Evolutionary conservation across 2,113 vertebrate species (phyloP), one percentile per base, ranked within the genome.

Genomic region (Percina caprodes): DNA sequence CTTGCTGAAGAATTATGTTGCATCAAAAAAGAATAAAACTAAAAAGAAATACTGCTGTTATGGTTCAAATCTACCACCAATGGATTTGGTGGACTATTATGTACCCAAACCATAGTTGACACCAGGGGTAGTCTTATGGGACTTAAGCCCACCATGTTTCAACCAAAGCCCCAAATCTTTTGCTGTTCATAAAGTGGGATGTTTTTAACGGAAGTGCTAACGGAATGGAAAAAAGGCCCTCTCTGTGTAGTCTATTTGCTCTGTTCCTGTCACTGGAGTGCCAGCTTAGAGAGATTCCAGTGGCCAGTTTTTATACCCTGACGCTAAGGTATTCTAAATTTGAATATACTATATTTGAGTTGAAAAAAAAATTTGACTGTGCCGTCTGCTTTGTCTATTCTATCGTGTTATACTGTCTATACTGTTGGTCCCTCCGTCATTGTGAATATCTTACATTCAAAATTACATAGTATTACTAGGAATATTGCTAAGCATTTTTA

Each of bases 401-500:
- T 35, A 35, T 35, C 33, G 6, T 35, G 33, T n/a, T n/a, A n/a
- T n/a, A n/a, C n/a, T n/a, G n/a, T n/a, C n/a, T n/a, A n/a, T n/a
- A n/a, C n/a, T n/a, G n/a, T n/a, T n/a, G n/a, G 18, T 33, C 58
- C 61, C 18, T 51, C 23, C 6, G 12, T 55, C 35, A 42, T 3
- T 30, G 21, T 21, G 54, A 46, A 30, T 8, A n/a, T 80, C 11
- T 54, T 49, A 24, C 26, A 48, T 21, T 21, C 62, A 51, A 70
- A 70, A 73, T 16, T 4, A 14, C 26, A 30, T 26, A 39, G 23
- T 59, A 15, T 75, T 49, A 61, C 11, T 55, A n/a, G 48, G 45
- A 74, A 72, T 71, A 4, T 11, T 56, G 30, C 77, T 51, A 56
- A 87, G 74, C 69, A 46, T 71, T 84, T 78, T 82, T 12, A 24